Percentiles rank a stretch among this genome's conserved stretches.
Evolutionary conservation across 2,888 invertebrate species (phyloP).

Genomic region (Nebria salina): DNA sequence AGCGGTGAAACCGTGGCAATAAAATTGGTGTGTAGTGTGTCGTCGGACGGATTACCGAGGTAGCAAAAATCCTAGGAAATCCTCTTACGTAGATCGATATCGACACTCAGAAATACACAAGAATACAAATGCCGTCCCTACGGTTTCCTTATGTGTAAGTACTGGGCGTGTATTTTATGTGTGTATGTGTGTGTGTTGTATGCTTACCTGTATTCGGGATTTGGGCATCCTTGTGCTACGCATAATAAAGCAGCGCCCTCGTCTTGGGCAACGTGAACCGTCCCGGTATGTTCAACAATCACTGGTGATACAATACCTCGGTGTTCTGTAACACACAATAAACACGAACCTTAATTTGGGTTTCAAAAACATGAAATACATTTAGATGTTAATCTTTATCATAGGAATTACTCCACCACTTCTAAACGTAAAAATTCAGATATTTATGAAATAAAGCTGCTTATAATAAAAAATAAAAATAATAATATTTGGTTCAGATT

Average conservation of each 20-base stretch:
- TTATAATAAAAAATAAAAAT: no score
- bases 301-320: conserved; percentile 77
- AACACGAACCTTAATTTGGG: not conserved
- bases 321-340: conserved; percentile 67
- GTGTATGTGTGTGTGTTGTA: conserved; percentile 2
- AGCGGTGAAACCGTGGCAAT: conserved; percentile 38
- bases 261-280: conserved; percentile 76
- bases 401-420: not conserved
- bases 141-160: not conserved
- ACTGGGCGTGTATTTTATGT: not conserved
- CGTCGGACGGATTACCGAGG: conserved; percentile 31
- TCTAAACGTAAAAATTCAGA: no score
- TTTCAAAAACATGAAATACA: not conserved
- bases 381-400: not conserved
- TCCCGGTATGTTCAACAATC: conserved; percentile 76
- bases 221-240: conserved; percentile 81
- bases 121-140: not conserved
- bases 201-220: conserved; percentile 78
- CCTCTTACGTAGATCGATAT: conserved; percentile 36
- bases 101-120: conserved; percentile 20
- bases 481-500: no score
- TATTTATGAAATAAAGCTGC: no score
- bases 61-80: conserved; percentile 41
- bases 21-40: conserved; percentile 9
- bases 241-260: conserved; percentile 80